phyloP scores from a whole-genome alignment of 2,113 vertebrate species.

The Shinisaurus crocodilurus region DNA sequence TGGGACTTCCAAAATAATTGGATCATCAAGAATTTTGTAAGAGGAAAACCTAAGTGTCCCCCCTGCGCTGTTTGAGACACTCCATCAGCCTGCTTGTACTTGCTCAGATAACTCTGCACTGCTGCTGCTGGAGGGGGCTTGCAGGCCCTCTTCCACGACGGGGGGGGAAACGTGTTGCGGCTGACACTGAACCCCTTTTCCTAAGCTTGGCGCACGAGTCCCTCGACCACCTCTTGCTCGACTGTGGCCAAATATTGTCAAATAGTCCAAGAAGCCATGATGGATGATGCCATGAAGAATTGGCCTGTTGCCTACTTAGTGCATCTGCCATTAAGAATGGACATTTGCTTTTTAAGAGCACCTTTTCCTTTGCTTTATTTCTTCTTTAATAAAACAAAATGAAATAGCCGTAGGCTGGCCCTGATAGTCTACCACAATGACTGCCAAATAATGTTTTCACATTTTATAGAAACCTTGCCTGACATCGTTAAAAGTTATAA shows the following conservation, averaged over 20 bases:
- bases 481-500: not conserved
- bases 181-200: not conserved
- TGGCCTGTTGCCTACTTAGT: not conserved
- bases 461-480: not conserved
- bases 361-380: not conserved
- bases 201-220: not conserved
- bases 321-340: not conserved
- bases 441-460: not conserved
- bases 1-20: not conserved
- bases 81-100: not conserved
- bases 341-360: not conserved
- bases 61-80: too few species aligned
- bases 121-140: not conserved
- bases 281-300: not conserved
- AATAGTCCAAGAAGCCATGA: not conserved
- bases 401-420: not conserved
- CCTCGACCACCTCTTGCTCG: not conserved
- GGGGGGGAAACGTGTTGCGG: too few species aligned
- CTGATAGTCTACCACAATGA: not conserved
- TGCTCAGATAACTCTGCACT: not conserved
- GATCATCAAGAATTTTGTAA: not conserved
- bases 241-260: too few species aligned
- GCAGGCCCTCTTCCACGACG: too few species aligned
- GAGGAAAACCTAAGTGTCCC: not conserved
- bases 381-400: not conserved